Evolutionary conservation across 2,888 invertebrate genomes (phyloP).

Genomic region (Ellobium chinense): DNA sequence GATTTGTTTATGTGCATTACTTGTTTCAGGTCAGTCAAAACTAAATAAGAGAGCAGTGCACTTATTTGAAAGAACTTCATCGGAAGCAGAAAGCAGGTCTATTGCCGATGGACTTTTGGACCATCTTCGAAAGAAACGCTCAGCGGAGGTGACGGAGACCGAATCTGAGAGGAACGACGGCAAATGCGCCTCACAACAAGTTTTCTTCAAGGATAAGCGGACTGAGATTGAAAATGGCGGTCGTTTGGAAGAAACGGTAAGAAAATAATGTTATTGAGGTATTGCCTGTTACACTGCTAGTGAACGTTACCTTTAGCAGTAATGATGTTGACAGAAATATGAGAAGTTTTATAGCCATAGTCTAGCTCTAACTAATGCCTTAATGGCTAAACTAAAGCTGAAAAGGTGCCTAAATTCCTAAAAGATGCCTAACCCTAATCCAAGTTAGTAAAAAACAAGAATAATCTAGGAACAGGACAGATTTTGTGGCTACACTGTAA

Average conservation of each 20-base stretch:
- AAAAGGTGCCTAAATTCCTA: no score
- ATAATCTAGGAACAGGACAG: no score
- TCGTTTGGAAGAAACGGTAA: slow-evolving; percentile 43
- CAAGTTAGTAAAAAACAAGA: no score
- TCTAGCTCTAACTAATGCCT: no score
- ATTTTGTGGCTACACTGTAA: no score
- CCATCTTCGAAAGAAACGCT: not conserved
- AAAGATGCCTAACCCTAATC: no score
- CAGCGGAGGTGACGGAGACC: slow-evolving; percentile 19
- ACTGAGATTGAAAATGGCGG: slow-evolving; percentile 11
- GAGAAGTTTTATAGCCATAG: no score
- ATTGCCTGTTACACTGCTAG: no score
- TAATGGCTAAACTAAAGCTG: no score
- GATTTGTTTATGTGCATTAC: not conserved
- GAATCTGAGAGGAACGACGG: slow-evolving; percentile 6
- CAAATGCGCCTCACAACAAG: slow-evolving; percentile 17
- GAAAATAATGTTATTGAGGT: no score
- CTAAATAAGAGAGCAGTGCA: not conserved
- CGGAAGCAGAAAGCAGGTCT: not conserved
- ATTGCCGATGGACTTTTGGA: not conserved
- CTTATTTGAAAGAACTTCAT: not conserved
- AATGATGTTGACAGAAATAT: no score
- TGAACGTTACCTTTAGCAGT: no score
- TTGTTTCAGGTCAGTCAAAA: not conserved
- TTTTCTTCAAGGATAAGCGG: not conserved